A percentile compares a stretch with the other conserved stretches of the same genome.
Evolutionary conservation across 1,140 invertebrate species (phyloP).

Genomic region (Parasteatoda tepidariorum): DNA sequence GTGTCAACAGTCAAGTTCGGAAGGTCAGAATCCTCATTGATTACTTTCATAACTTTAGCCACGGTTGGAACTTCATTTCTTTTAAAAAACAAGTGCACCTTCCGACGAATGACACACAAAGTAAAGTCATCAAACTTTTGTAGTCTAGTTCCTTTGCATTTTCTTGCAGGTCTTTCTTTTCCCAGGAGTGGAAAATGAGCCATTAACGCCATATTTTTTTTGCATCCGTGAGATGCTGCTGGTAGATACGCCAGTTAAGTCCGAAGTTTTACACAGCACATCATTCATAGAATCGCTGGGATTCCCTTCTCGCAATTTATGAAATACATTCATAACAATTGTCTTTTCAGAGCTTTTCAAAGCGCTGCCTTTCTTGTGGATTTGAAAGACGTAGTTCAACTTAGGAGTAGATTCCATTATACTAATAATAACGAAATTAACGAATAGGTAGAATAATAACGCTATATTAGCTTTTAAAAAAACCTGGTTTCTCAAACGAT

Average conservation of each 20-base stretch:
- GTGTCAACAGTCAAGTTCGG: not conserved
- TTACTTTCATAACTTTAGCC: not conserved
- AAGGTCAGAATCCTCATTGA: not conserved
- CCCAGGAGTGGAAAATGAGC: slow-evolving; percentile 1
- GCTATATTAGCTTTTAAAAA: too few relatives aligned
- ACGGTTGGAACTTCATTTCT: too few relatives aligned
- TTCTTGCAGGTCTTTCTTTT: not conserved
- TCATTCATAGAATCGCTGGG: slow-evolving; percentile 1
- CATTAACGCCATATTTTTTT: not conserved
- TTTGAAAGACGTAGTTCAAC: not conserved
- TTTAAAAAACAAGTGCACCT: slow-evolving; percentile 2
- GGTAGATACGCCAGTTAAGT: not conserved
- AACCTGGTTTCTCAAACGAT: too few relatives aligned
- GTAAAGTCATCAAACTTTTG: slow-evolving; percentile 15
- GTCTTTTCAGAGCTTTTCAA: not conserved
- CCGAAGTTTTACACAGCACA: not conserved
- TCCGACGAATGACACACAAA: not conserved
- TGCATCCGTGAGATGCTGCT: not conserved
- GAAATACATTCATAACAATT: slow-evolving; percentile 3
- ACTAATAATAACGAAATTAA: too few relatives aligned
- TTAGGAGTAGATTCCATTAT: not conserved
- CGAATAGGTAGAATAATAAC: too few relatives aligned
- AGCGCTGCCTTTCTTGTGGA: not conserved
- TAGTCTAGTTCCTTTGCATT: not conserved
- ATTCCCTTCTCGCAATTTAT: not conserved